A percentile compares a stretch with the other conserved stretches of the same genome.
Evolutionary conservation across 1,140 invertebrate species (phyloP).

Genomic region (Gonioctena quinquepunctata): DNA sequence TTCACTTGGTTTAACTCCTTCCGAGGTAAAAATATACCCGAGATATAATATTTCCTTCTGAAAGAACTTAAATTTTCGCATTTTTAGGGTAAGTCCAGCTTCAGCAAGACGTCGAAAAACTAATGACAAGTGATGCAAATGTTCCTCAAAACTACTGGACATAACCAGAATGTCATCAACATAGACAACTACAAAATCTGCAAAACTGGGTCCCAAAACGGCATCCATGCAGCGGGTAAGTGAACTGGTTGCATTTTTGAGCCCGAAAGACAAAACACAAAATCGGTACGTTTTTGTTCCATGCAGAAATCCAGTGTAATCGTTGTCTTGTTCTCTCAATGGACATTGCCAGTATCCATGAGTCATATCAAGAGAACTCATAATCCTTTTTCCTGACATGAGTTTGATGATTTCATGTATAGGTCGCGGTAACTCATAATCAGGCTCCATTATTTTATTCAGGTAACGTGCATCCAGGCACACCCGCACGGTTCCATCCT

Average conservation of each 20-base stretch:
- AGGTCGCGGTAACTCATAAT: neutral
- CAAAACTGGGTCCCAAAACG: neutral
- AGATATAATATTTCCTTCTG: neutral
- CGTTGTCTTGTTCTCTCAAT: neutral
- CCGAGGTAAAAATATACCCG: neutral
- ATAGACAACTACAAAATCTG: neutral
- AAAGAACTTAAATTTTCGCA: conserved; percentile 7
- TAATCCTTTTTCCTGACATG: neutral
- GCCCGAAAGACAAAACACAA: neutral
- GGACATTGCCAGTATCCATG: neutral
- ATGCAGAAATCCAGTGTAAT: neutral
- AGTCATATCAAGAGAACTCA: neutral
- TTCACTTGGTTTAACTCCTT: neutral
- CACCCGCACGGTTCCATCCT: neutral
- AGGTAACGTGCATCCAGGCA: neutral
- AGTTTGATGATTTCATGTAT: neutral
- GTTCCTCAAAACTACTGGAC: neutral
- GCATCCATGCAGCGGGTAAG: neutral
- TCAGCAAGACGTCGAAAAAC: conserved; percentile 4
- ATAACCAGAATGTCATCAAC: neutral
- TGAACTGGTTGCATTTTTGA: neutral
- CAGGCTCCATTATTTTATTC: neutral
- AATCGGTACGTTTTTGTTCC: conserved; percentile 2
- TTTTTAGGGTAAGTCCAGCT: conserved; percentile 15
- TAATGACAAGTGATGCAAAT: too few species aligned